Percentiles rank a stretch among this genome's conserved stretches.
phyloP scores from a whole-genome alignment of 2,797 vertebrate genomes.

The Pelodytes ibericus region DNA sequence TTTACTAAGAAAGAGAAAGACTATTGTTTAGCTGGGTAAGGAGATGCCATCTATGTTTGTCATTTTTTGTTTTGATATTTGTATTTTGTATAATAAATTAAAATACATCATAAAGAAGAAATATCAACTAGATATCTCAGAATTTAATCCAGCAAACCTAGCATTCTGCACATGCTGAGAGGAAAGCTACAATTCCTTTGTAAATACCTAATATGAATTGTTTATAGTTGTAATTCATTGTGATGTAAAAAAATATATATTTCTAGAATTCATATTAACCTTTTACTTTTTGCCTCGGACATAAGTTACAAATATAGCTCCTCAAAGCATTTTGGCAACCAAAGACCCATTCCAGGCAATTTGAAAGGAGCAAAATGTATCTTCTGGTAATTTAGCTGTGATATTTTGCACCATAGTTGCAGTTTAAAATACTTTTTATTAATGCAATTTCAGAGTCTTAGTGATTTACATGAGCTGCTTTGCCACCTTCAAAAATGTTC shows the following conservation, averaged over 20 bases:
- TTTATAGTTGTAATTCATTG: slow-evolving; percentile 1
- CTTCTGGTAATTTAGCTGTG: background rate
- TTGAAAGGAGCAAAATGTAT: slow-evolving; percentile 1
- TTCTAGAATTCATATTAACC: slow-evolving; percentile 32
- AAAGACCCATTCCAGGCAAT: slow-evolving; percentile 17
- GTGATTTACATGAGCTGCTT: background rate
- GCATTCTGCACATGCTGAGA: too few relatives aligned
- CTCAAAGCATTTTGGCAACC: slow-evolving; percentile 19
- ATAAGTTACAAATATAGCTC: slow-evolving; percentile 18
- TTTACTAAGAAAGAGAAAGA: too few relatives aligned
- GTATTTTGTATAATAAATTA: too few relatives aligned
- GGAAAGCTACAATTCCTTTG: too few relatives aligned
- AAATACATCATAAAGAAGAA: too few relatives aligned
- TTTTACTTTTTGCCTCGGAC: slow-evolving; percentile 20
- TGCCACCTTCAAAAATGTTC: background rate
- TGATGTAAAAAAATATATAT: background rate
- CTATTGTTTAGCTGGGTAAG: too few relatives aligned
- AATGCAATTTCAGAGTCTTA: background rate
- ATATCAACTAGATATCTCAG: too few relatives aligned
- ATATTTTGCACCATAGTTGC: background rate
- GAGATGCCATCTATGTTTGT: too few relatives aligned
- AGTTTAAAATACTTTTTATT: background rate
- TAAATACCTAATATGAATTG: too few relatives aligned
- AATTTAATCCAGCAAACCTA: too few relatives aligned
- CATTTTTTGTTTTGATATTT: too few relatives aligned